Conservation (phyloP, 2,797 vertebrate genomes). For the Myripristis jacobus region DNA sequence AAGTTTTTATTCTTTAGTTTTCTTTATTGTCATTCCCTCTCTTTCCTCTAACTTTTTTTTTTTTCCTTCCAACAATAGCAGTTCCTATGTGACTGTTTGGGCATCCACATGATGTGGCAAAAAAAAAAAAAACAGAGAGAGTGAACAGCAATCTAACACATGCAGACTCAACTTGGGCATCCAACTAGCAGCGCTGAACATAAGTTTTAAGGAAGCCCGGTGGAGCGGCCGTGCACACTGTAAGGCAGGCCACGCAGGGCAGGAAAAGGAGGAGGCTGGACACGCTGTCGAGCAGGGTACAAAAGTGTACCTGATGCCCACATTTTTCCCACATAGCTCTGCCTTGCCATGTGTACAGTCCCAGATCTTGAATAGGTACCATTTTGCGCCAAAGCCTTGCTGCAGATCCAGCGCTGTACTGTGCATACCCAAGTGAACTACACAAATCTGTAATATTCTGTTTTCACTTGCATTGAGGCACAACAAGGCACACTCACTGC, state of each 20-base stretch:
- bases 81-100: neutral
- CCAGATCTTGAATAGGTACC: neutral
- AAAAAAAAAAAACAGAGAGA: constrained; percentile 20
- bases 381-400: neutral
- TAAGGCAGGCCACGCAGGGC: constrained; percentile 51
- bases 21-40: neutral
- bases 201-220: constrained; percentile 67
- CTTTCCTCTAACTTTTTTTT: neutral
- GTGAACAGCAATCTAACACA: constrained; percentile 33
- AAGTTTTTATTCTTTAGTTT: neutral
- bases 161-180: constrained; percentile 32
- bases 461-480: too few relatives aligned
- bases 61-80: constrained; percentile 21
- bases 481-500: too few relatives aligned
- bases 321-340: neutral
- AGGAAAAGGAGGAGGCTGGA: constrained; percentile 73
- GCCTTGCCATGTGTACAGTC: constrained; percentile 11
- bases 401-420: neutral
- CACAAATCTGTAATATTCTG: too few relatives aligned
- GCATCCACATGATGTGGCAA: constrained; percentile 13
- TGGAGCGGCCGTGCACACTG: constrained; percentile 37
- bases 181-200: constrained; percentile 46
- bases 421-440: too few relatives aligned
- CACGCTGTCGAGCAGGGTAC: neutral
- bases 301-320: neutral